Evolutionary conservation across 2,113 vertebrate species (phyloP).

Genomic region (Oreocharis arfaki): DNA sequence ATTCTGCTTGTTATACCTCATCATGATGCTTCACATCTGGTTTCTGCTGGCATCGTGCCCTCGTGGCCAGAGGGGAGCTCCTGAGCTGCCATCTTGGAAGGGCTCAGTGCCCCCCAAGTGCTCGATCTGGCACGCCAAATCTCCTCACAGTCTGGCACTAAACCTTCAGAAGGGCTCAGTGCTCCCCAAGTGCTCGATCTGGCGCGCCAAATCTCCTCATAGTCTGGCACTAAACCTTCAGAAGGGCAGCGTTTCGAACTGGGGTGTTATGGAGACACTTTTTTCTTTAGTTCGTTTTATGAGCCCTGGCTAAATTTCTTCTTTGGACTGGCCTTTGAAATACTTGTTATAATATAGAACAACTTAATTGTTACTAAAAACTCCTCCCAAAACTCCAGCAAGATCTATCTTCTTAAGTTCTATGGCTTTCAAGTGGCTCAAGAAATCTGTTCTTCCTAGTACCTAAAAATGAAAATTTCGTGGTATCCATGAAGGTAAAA

Average conservation of each 20-base stretch:
- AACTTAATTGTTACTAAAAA: not conserved
- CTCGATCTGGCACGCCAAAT: not conserved
- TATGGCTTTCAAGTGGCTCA: not conserved
- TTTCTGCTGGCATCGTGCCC: not conserved
- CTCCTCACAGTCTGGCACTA: not conserved
- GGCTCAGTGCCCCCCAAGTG: not conserved
- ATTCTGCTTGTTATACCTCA: not conserved
- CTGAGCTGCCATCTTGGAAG: not conserved
- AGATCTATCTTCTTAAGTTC: not conserved
- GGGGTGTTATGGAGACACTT: not conserved
- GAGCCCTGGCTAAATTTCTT: not conserved
- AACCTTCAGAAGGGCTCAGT: not conserved
- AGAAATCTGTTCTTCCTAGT: not conserved
- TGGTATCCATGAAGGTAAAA: not conserved
- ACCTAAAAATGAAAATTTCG: not conserved
- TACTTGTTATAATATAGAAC: not conserved
- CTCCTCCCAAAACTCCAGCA: fast-evolving
- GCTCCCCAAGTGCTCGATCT: not conserved
- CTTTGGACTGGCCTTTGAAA: not conserved
- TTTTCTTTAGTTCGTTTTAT: not conserved
- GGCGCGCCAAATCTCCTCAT: not conserved
- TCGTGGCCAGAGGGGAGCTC: not conserved
- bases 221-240: not conserved
- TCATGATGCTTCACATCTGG: not conserved
- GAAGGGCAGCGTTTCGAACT: not conserved